Base-by-base conservation (phyloP, 2,113 vertebrate genomes). In the Chaenocephalus aceratus region DNA sequence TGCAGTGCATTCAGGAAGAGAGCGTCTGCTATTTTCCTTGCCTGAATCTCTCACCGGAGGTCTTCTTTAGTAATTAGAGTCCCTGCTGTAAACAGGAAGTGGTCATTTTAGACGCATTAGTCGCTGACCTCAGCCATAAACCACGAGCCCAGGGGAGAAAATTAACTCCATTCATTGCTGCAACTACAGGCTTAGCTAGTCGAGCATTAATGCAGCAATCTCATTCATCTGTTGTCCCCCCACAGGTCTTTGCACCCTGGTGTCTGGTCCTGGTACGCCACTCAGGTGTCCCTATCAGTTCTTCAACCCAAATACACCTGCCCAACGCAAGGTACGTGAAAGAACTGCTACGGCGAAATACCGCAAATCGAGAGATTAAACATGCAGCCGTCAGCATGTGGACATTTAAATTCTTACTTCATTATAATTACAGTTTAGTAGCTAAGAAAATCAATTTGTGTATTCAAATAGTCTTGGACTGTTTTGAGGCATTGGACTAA, bases 241-340 rank as follows among this genome's bases (percentile, higher is more conserved):
- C 14, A 15, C 87, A 99, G 98, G 98, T 84, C 88, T 99, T 64
- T 98, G 96, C 85, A 97, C 97, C 0, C 62, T 99, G 91, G 95
- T 97, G 0, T 97, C 97, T 0, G 97, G 82, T 99, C 98, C 0
- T 95, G 97, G 96, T 99, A 99, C 0, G 98, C 98, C 16, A 96
- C 97, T 0, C 96, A 96, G 72, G 97, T 99, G 86, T 97, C 97
- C n/a, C 67, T 92, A 96, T 49, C 97, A 98, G 89, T 99, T 99
- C 94, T 99, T 99, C 93, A 97, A 96, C 45, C 96, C 97, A 12
- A 97, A 95, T 72, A 96, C 96, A n/a, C 98, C 98, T n/a, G 6
- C 79, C 95, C 78, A 99, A 99, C 0, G 97, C 98, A 85, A 96
- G 96, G 98, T 99, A 91, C 92, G 92, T 62, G 34, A 44, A 41